Percentiles rank a stretch among this genome's conserved stretches.
Conservation (phyloP, 2,797 vertebrate genomes). For the Simalia tracyae region DNA sequence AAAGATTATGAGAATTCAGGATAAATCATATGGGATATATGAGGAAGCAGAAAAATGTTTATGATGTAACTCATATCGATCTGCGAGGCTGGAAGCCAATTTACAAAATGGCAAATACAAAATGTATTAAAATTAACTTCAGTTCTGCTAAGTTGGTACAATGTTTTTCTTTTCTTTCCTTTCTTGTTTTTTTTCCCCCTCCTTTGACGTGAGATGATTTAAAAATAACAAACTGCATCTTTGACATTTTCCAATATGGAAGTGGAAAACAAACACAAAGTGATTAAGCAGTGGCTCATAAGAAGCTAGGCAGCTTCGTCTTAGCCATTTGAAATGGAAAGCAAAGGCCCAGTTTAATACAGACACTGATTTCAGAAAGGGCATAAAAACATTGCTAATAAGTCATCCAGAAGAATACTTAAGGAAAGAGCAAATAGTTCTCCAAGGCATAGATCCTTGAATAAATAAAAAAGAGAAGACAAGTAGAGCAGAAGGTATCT, state of each 20-base stretch:
- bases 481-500: not conserved
- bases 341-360: not conserved
- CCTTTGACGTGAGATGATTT: not conserved
- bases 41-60: not conserved
- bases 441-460: constrained; percentile 15
- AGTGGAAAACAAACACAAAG: not conserved
- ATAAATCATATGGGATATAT: not conserved
- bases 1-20: not conserved
- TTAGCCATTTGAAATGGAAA: constrained; percentile 13
- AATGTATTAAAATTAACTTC: constrained; percentile 33
- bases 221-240: constrained; percentile 12
- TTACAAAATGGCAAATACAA: constrained; percentile 39
- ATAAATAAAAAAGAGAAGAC: not conserved
- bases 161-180: not conserved
- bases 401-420: constrained; percentile 11
- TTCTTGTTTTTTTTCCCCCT: not conserved
- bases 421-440: constrained; percentile 30
- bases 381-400: constrained; percentile 7
- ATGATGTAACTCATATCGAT: not conserved
- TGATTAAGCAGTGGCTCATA: constrained; percentile 22
- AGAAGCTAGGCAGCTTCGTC: not conserved
- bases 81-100: constrained; percentile 18
- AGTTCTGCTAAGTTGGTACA: not conserved
- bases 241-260: constrained; percentile 28
- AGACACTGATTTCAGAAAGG: constrained; percentile 22